Conservation (phyloP, 2,113 vertebrate genomes). For the Sitta europaea region DNA sequence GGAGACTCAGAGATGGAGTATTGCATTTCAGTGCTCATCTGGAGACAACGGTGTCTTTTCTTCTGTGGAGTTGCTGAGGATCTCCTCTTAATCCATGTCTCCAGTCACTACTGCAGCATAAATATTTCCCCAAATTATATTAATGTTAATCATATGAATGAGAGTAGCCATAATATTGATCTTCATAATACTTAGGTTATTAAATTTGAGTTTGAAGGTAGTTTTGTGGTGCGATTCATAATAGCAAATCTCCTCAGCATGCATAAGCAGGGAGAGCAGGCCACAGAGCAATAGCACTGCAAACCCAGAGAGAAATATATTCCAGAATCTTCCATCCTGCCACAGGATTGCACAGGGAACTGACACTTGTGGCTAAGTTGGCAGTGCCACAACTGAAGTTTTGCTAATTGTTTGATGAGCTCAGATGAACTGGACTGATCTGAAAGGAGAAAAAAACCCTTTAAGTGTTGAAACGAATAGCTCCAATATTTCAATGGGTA, state of each 20-base stretch:
- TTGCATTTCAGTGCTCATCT: conserved; percentile 6
- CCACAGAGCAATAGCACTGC: conserved; percentile 19
- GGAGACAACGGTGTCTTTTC: not conserved
- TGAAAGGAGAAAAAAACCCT: not conserved
- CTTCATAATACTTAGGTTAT: conserved; percentile 55
- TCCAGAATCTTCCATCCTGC: not conserved
- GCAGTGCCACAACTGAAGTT: not conserved
- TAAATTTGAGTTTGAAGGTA: conserved; percentile 58
- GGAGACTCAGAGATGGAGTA: not conserved
- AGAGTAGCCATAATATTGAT: conserved; percentile 54
- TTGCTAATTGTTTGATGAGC: not conserved
- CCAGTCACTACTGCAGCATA: conserved; percentile 24
- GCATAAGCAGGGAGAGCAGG: conserved; percentile 42
- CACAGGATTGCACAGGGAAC: not conserved
- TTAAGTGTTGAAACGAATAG: accelerated
- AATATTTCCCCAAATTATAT: conserved; percentile 47
- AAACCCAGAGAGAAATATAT: conserved; percentile 15
- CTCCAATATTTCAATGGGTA: not conserved
- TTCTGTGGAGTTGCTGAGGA: not conserved
- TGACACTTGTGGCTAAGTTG: not conserved
- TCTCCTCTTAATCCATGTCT: conserved; percentile 30
- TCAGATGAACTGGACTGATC: not conserved
- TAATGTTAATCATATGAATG: conserved; percentile 55
- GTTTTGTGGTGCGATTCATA: conserved; percentile 37
- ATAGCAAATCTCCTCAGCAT: conserved; percentile 7